Percentiles rank a stretch among this genome's conserved stretches.
phyloP scores from a whole-genome alignment of 2,888 invertebrate genomes.

The Trichopria drosophilae region DNA sequence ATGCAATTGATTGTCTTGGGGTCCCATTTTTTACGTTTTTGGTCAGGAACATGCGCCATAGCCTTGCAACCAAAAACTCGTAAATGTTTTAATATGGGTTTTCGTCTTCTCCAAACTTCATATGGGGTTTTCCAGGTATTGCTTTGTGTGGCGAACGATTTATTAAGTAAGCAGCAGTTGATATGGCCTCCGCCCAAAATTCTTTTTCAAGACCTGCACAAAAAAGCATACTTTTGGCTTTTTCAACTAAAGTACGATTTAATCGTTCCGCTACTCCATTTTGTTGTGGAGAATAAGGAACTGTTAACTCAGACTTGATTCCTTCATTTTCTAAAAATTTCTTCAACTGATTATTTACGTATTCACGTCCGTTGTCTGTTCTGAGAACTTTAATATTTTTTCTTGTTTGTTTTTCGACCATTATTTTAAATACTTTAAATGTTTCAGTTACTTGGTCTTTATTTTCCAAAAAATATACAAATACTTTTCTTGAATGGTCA shows the following conservation, averaged over 20 bases:
- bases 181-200: constrained; percentile 39
- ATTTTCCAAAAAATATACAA: constrained; percentile 28
- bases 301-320: constrained; percentile 30
- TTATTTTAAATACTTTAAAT: constrained; percentile 25
- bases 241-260: no score
- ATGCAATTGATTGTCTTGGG: constrained; percentile 17
- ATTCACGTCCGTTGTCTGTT: constrained; percentile 26
- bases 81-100: constrained; percentile 46
- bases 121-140: constrained; percentile 41
- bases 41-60: constrained; percentile 49
- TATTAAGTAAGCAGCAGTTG: constrained; percentile 35
- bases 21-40: constrained; percentile 34
- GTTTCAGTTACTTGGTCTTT: constrained; percentile 29
- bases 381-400: constrained; percentile 27
- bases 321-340: constrained; percentile 17
- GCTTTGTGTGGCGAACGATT: constrained; percentile 35
- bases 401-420: constrained; percentile 29
- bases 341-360: constrained; percentile 15
- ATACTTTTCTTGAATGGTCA: constrained; percentile 28
- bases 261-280: no score
- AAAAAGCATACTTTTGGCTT: no score
- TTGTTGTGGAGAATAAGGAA: constrained; percentile 31
- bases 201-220: constrained; percentile 25
- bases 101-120: constrained; percentile 48
- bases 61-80: constrained; percentile 50